Evolutionary conservation across 92 coral and sea anemone genomes (phyloP).

Genomic region (Diadumene lineata): DNA sequence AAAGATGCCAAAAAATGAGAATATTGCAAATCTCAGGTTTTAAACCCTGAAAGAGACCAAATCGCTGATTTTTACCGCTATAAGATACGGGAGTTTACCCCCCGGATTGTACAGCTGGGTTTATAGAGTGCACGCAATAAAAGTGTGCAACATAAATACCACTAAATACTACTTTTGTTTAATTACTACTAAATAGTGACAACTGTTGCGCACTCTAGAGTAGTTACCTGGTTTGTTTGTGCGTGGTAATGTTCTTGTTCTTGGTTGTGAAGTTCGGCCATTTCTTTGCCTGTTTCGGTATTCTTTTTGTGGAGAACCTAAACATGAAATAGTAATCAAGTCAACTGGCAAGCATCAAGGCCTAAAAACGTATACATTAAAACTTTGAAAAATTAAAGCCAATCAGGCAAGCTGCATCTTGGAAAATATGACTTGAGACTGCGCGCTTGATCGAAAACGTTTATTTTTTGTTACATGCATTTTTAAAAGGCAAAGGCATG

Average conservation of each 20-base stretch:
- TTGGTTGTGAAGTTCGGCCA: constrained; percentile 7
- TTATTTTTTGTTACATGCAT: no score
- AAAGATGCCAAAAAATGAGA: no score
- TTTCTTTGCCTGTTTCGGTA: constrained; percentile 17
- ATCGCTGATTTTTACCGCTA: no score
- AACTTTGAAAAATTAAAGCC: no score
- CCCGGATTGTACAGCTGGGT: neutral
- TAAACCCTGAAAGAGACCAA: no score
- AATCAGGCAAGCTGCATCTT: no score
- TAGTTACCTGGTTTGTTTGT: neutral
- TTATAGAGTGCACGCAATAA: neutral
- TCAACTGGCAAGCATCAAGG: neutral
- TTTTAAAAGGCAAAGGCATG: no score
- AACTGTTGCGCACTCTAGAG: neutral
- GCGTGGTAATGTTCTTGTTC: neutral
- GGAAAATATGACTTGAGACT: no score
- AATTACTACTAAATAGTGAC: neutral
- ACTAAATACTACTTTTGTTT: neutral
- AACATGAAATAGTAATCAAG: neutral
- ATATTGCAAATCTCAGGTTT: no score
- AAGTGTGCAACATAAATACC: neutral
- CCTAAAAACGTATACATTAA: neutral
- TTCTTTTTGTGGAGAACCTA: constrained; percentile 18
- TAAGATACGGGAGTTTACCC: neutral
- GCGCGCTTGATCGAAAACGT: no score